Base-by-base conservation (phyloP, 2,797 vertebrate genomes). In the Pantherophis vulpinus region DNA sequence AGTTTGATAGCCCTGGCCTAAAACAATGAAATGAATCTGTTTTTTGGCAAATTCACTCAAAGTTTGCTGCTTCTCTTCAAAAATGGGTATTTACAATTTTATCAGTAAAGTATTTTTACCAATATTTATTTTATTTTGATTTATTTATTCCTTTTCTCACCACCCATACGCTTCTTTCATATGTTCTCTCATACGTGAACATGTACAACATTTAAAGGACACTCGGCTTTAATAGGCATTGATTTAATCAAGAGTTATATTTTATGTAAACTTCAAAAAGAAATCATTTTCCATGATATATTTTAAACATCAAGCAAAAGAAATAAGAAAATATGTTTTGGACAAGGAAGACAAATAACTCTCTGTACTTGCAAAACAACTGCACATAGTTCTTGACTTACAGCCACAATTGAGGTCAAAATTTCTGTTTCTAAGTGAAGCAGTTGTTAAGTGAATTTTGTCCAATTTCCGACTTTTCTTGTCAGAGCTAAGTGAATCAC, bases 301-400 rank as follows among this genome's bases (percentile, higher is more conserved):
- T 70, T 93, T 95, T 83, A 93, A 97, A 95, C 27, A 93, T 63
- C 32, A 88, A 94, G 94, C 93, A 29, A 93, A 74, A 59, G 29
- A 58, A 94, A 96, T 93, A 95, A 92, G 37, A 83, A 83, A 83
- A 83, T 83, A 87, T 0, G 90, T 93, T 6, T 90, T 54, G 2
- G 18, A 87, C 94, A 94, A 89, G 93, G 95, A 94, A 93, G 12
- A 5, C 91, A 83, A 91, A 90, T 91, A 5, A 74, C 88, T 59
- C 91, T 87, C 12, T 94, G 91, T 92, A 95, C 74, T 74, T 47
- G 70, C 91, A 94, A 94, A 86, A 86, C 56, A 14, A 4, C 86
- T 63, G 93, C 32, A 74, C 6, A 2, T 37, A 37, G 16, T 18
- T 7, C 32, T 37, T 7, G 1, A 18, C 2, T 70, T 70, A 70